Conservation (phyloP, 2,888 invertebrate species). For the Eilema depressum region DNA sequence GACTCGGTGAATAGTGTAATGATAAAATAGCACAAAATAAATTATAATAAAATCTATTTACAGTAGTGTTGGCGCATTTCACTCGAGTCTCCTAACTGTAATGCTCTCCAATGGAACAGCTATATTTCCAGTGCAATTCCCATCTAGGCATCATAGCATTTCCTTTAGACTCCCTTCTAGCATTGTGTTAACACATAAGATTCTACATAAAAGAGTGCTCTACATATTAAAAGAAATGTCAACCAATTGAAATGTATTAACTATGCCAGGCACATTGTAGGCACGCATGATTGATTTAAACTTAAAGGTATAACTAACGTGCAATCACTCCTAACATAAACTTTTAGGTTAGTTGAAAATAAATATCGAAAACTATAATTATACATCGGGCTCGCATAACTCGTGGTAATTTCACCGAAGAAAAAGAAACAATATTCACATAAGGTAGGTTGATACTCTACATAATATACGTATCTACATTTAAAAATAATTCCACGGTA, state of each 20-base stretch:
- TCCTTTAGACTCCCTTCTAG: too few relatives aligned
- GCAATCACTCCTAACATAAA: not conserved
- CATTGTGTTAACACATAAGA: not conserved
- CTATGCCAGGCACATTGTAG: too few relatives aligned
- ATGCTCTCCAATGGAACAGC: too few relatives aligned
- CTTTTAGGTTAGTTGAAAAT: not conserved
- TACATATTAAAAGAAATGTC: not conserved
- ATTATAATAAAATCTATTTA: too few relatives aligned
- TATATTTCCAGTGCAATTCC: too few relatives aligned
- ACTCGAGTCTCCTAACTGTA: too few relatives aligned
- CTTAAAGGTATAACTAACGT: not conserved
- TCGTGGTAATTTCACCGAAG: not conserved
- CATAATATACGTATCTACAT: slow-evolving; percentile 49
- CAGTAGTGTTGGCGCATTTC: too few relatives aligned
- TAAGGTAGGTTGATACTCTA: slow-evolving; percentile 29
- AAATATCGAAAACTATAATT: not conserved
- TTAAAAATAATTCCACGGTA: slow-evolving; percentile 76
- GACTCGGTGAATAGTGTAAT: too few relatives aligned
- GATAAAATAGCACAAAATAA: too few relatives aligned
- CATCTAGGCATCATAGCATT: too few relatives aligned
- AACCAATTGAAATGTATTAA: too few relatives aligned
- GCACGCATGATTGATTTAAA: not conserved
- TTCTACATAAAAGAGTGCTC: not conserved
- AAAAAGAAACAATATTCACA: slow-evolving; percentile 11
- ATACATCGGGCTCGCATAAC: not conserved